Conservation (phyloP, 2,113 vertebrate species). For the Dunckerocampus dactyliophorus region DNA sequence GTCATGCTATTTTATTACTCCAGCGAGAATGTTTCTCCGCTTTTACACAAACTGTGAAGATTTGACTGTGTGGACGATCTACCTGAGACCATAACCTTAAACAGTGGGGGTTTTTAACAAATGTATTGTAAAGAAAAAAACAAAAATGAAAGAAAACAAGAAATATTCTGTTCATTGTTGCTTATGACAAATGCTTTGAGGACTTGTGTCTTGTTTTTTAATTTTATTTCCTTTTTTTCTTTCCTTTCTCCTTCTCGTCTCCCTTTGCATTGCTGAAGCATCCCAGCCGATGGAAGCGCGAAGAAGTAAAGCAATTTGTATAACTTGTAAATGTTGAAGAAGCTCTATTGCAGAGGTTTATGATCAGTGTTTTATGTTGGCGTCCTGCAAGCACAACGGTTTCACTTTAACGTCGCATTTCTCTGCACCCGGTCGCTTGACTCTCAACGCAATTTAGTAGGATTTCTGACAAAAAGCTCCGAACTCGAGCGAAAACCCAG, state of each 20-base stretch:
- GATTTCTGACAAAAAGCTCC: neutral
- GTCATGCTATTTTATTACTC: slow-evolving; percentile 96
- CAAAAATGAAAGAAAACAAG: slow-evolving; percentile 65
- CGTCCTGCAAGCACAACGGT: slow-evolving; percentile 74
- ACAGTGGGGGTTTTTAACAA: slow-evolving; percentile 86
- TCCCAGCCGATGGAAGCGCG: slow-evolving; percentile 71
- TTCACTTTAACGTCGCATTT: slow-evolving; percentile 60
- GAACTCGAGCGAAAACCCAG: neutral
- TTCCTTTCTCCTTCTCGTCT: slow-evolving; percentile 64
- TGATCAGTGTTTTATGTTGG: slow-evolving; percentile 79
- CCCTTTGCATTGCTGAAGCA: slow-evolving; percentile 75
- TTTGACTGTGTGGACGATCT: slow-evolving; percentile 83
- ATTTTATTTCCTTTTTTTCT: slow-evolving; percentile 58
- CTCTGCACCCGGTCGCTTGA: slow-evolving; percentile 53
- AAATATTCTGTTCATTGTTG: slow-evolving; percentile 80
- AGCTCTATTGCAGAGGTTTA: slow-evolving; percentile 82
- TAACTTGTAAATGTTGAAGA: slow-evolving; percentile 81
- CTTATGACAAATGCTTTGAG: slow-evolving; percentile 84
- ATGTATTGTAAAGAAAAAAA: slow-evolving; percentile 80
- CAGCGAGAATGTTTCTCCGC: slow-evolving; percentile 84
- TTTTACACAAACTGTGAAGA: slow-evolving; percentile 93
- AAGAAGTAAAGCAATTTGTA: slow-evolving; percentile 86
- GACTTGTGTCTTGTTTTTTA: slow-evolving; percentile 75
- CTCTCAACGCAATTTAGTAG: slow-evolving; percentile 17
- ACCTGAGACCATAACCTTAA: slow-evolving; percentile 86